Percentiles rank a stretch among this genome's conserved stretches.
phyloP scores from a whole-genome alignment of 2,797 vertebrate genomes.

The Otolemur crassicaudatus region DNA sequence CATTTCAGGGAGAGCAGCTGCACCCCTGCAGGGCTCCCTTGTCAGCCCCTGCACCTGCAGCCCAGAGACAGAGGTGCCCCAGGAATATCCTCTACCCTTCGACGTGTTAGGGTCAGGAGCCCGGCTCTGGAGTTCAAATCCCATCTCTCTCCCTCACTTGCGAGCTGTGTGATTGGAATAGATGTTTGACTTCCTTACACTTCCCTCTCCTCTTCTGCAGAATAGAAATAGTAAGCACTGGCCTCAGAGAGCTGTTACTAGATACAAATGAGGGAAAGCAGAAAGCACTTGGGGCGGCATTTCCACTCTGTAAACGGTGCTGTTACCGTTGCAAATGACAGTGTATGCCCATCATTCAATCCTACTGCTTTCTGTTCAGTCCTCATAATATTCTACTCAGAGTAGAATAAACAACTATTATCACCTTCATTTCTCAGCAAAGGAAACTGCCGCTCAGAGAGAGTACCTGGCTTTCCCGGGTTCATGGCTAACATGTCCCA shows the following conservation, averaged over 20 bases:
- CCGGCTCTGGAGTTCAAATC: neutral
- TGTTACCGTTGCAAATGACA: too few species aligned
- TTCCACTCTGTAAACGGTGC: neutral
- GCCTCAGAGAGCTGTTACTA: neutral
- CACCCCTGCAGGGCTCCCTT: neutral
- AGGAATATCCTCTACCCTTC: neutral
- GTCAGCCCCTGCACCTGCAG: neutral
- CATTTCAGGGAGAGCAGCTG: too few species aligned
- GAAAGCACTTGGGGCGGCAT: neutral
- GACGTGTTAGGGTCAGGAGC: rapidly evolving
- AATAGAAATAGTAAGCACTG: neutral
- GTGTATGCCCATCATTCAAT: neutral
- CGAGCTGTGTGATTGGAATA: neutral
- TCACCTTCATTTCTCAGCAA: neutral
- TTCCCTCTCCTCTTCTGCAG: neutral
- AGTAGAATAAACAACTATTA: neutral
- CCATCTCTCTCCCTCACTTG: neutral
- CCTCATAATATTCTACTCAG: neutral
- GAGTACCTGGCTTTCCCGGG: rapidly evolving
- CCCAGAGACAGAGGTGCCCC: neutral
- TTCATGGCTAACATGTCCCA: neutral
- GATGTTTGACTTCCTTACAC: neutral
- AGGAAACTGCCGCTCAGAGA: neutral
- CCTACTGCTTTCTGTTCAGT: neutral
- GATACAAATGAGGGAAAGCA: neutral